Base-by-base conservation (phyloP, 2,113 vertebrate genomes). In the Azemiops feae region DNA sequence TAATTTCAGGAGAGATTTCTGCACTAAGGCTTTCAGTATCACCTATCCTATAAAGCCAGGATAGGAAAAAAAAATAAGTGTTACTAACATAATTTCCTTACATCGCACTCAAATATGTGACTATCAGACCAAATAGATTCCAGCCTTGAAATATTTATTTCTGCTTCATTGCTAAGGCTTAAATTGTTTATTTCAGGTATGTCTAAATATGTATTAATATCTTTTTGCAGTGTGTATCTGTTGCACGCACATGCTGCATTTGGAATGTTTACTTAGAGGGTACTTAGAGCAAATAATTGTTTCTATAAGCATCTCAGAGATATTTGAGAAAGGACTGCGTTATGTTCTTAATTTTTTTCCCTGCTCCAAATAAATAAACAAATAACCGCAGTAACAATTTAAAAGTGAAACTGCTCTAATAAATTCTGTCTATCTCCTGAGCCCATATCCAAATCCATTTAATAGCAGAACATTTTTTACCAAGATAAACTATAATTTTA, bases 361-460 rank as follows among this genome's bases (percentile, higher is more conserved):
- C 53, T 92, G 93, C 93, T 93, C 91, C 14, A 58, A 92, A 96
- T 93, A 94, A 94, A 96, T 96, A 95, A 92, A 22, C 18, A 34
- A 16, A 69, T 69, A 57, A 20, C 92, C 3, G 27, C 52, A 91
- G 20, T 91, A 89, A 94, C 92, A 89, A 93, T 50, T 50, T 8
- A 95, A 89, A 92, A 94, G 39, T 30, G 52, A 94, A 92, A 87
- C 85, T 94, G 16, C 89, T 95, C 1, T 53, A 74, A 85, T 89
- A n/a, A 93, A 95, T 74, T 94, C 87, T 90, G n/a, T n/a, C 64
- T 95, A 94, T 97, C 89, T 95, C 54, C 92, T 94, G 96, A 64
- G 91, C 3, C 93, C 47, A 10, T 25, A 3, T 23, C 94, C 95
- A 96, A 96, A 96, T 95, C 93, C 85, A 95, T 93, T 95, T 96